Percentiles rank a stretch among this genome's conserved stretches.
These are phyloP conservation scores for Harpegnathos saltator DNA, from an alignment of 1,140 invertebrate genomes.

Conservation along the genomic window DNA sequence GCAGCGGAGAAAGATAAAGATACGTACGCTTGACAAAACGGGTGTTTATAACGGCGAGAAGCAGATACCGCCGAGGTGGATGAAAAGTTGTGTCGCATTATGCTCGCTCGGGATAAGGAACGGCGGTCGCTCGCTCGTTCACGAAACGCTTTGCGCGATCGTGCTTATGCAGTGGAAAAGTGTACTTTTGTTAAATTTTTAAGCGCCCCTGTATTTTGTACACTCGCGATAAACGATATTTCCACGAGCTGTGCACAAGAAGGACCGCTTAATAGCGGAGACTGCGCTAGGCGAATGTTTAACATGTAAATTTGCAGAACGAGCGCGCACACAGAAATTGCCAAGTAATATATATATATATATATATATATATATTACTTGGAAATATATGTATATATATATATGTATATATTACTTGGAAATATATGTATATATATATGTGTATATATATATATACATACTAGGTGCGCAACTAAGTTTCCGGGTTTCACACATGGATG, in stretches of 20 bases:
- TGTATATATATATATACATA: neutral
- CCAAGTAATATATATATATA: conserved; percentile 6
- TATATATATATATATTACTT: too few relatives aligned
- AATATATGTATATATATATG: too few relatives aligned
- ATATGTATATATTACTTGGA: too few relatives aligned
- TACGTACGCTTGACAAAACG: conserved; percentile 59
- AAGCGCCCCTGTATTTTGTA: neutral
- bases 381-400: too few relatives aligned
- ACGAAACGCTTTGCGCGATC: neutral
- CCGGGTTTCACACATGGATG: too few relatives aligned
- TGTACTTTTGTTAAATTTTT: neutral
- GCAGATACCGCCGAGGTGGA: conserved; percentile 26
- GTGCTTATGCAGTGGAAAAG: neutral
- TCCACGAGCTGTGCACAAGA: neutral
- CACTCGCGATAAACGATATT: conserved; percentile 1
- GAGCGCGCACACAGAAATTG: neutral
- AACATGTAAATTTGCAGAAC: conserved; percentile 2
- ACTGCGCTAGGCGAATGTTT: neutral
- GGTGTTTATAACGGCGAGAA: conserved; percentile 63
- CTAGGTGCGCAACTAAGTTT: too few relatives aligned
- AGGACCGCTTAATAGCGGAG: neutral
- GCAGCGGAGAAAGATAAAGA: conserved; percentile 6
- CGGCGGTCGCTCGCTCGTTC: neutral
- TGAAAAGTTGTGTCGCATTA: conserved; percentile 70
- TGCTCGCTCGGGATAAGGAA: conserved; percentile 58